Base-by-base conservation (phyloP, 2,113 vertebrate species). In the Phyllostomus hastatus region DNA sequence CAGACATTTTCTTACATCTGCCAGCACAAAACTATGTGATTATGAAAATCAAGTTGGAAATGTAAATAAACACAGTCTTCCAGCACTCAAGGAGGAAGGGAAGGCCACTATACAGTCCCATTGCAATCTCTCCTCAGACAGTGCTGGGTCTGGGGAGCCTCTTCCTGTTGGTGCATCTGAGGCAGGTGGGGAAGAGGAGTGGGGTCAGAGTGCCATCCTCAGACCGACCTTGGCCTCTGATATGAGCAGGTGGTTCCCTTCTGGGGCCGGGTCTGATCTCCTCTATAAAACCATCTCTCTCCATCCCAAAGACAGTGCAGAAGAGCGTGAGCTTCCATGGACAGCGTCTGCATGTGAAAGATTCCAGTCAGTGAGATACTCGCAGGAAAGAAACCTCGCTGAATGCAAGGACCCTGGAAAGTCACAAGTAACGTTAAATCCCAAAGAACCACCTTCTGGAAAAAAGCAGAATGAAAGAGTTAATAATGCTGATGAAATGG, bases 401-500 rank as follows among this genome's bases (percentile, higher is more conserved):
- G 61, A 43, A 79, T 87, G 72, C 57, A 92, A 98, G 79, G 95
- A 72, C 57, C 61, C 73, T 17, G 64, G 67, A 31, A 67, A 88
- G 66, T 94, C 91, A 59, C 97, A 94, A 92, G 96, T 95, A 80
- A 83, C 14, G 33, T 20, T 59, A 69, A 94, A 28, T 43, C 14
- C 26, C 54, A 92, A 92, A 97, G 67, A 0, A 0, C 5, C 90
- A 75, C 28, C 43, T 70, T 46, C 87, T n/a, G 80, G 70, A 94
- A 97, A 95, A 95, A 91, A 92, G 48, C 86, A 95, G 64, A 96
- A 52, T 59, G 94, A 91, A 94, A 81, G 67, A 50, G 31, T 88
- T 94, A 91, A 59, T n/a, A 75, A 46, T 41, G 54, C 75, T 33
- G 93, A 97, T 57, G 97, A 98, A 97, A 96, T 97, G 88, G 95